Conservation (phyloP, 2,113 vertebrate genomes). For the Pelecanoides urinatrix region DNA sequence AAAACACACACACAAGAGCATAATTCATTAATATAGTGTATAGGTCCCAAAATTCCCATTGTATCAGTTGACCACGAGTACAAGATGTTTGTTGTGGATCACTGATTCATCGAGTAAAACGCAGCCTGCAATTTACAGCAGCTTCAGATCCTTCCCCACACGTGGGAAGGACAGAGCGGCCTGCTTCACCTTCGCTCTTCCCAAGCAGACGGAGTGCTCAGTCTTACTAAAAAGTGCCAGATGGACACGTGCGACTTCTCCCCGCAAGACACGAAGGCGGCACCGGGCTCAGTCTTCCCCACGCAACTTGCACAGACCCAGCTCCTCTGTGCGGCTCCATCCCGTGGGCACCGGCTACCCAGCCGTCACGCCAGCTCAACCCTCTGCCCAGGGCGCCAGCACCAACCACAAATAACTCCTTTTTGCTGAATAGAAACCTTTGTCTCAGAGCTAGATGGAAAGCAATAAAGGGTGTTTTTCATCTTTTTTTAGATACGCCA, state of each 20-base stretch:
- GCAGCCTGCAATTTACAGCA: not conserved
- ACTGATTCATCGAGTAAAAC: not conserved
- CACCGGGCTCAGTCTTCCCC: not conserved
- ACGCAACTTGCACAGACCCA: not conserved
- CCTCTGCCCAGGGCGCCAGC: not conserved
- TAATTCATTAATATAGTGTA: accelerated
- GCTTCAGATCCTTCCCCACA: not conserved
- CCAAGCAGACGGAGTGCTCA: not conserved
- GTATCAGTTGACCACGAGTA: not conserved
- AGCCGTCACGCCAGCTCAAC: not conserved
- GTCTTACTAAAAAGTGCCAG: not conserved
- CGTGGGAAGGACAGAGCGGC: not conserved
- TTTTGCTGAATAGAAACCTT: not conserved
- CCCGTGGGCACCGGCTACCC: not conserved
- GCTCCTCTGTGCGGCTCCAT: accelerated
- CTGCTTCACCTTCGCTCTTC: not conserved
- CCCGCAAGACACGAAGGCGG: not conserved
- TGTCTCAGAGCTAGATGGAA: not conserved
- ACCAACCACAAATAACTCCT: not conserved
- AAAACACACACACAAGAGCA: not conserved
- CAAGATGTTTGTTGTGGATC: not conserved
- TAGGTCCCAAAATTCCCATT: not conserved
- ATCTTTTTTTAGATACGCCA: not conserved
- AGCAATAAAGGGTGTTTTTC: not conserved
- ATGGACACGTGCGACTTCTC: not conserved